Evolutionary conservation across 2,888 invertebrate genomes (phyloP).

Genomic region (Malacosoma neustria): DNA sequence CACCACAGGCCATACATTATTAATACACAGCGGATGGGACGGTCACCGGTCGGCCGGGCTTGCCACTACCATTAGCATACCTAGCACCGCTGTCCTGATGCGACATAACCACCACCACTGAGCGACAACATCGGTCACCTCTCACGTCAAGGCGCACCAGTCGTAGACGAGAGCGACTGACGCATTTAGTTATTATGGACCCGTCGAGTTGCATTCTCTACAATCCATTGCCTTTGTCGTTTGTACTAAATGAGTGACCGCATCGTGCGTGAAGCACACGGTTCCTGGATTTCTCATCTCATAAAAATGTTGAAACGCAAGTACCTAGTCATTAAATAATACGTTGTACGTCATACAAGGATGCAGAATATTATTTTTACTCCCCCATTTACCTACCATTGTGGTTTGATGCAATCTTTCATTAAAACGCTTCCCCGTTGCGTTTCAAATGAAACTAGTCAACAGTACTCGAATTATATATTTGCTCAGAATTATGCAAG

Average conservation of each 20-base stretch:
- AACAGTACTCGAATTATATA: too few relatives aligned
- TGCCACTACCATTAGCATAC: slow-evolving; percentile 24
- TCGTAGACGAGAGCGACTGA: not conserved
- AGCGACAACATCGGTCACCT: slow-evolving; percentile 9
- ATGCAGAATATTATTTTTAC: not conserved
- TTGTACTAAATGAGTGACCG: slow-evolving; percentile 10
- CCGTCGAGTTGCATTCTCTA: slow-evolving; percentile 20
- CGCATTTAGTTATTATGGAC: slow-evolving; percentile 2
- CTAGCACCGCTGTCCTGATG: slow-evolving; percentile 11
- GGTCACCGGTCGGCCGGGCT: slow-evolving; percentile 14
- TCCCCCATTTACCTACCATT: slow-evolving; percentile 4
- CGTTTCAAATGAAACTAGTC: slow-evolving; percentile 16
- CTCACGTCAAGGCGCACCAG: not conserved
- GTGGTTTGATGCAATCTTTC: slow-evolving; percentile 14
- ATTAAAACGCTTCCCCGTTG: slow-evolving; percentile 19
- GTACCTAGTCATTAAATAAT: too few relatives aligned
- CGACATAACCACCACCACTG: slow-evolving; percentile 11
- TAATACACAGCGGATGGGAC: slow-evolving; percentile 24
- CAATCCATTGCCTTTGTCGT: slow-evolving; percentile 19
- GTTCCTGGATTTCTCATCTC: slow-evolving; percentile 13
- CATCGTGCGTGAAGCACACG: slow-evolving; percentile 13
- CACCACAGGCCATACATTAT: slow-evolving; percentile 33
- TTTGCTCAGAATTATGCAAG: too few relatives aligned
- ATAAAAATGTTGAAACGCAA: not conserved
- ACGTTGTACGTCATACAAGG: not conserved